phyloP scores from a whole-genome alignment of 2,888 invertebrate species.

The Barypeithes pellucidus region DNA sequence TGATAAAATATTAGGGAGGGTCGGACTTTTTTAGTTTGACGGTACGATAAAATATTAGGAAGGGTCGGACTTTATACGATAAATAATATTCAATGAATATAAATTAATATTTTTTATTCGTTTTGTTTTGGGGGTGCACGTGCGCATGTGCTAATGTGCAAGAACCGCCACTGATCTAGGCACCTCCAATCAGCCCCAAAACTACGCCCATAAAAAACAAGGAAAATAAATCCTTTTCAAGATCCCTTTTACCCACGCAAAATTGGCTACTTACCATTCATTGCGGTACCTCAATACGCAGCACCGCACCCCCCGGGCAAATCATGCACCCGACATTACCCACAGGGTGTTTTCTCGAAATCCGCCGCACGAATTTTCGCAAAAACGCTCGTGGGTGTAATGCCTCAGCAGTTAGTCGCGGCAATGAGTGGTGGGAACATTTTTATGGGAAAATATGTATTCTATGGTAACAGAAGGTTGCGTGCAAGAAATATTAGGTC shows the following conservation, averaged over 20 bases:
- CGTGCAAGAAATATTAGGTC: slow-evolving; percentile 5
- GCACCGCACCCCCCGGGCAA: slow-evolving; percentile 7
- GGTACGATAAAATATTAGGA: too few species aligned
- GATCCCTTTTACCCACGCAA: slow-evolving; percentile 4
- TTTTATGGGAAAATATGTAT: slow-evolving; percentile 40
- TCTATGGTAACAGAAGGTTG: slow-evolving; percentile 9
- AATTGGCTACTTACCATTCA: slow-evolving; percentile 9
- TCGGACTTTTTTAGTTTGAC: too few species aligned
- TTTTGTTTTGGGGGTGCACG: too few species aligned
- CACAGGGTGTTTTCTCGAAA: slow-evolving; percentile 27
- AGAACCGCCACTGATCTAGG: too few species aligned
- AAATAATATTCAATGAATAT: too few species aligned
- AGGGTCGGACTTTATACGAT: too few species aligned
- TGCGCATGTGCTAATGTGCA: too few species aligned
- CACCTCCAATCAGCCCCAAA: too few species aligned
- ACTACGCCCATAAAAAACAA: too few species aligned
- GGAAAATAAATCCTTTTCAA: neutral
- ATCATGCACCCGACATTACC: slow-evolving; percentile 7
- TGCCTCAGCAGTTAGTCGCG: slow-evolving; percentile 6
- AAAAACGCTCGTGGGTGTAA: slow-evolving; percentile 27
- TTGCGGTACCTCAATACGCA: neutral
- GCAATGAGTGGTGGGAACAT: slow-evolving; percentile 22
- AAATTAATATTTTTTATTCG: too few species aligned
- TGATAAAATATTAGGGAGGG: too few species aligned
- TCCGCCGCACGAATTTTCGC: slow-evolving; percentile 25